Evolutionary conservation across 2,888 invertebrate genomes (phyloP).

Genomic region (Thymelicus acteon): DNA sequence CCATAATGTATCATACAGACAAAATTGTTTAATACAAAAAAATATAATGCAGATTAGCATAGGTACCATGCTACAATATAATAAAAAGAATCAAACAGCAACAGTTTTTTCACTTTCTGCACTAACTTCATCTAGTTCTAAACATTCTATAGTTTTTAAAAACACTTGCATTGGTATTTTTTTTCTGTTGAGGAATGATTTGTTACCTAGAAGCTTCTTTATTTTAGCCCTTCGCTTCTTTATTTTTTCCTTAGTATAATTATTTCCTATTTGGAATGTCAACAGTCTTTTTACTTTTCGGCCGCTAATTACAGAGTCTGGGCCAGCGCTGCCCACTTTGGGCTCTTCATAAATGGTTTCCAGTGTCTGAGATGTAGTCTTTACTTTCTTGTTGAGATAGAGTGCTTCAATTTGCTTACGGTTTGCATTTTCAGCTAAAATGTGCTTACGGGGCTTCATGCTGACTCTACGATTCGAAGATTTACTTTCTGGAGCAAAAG

Average conservation of each 20-base stretch:
- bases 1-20: not conserved
- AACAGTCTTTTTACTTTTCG: slow-evolving; percentile 85
- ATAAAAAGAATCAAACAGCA: slow-evolving; percentile 39
- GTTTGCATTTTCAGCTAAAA: slow-evolving; percentile 67
- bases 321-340: slow-evolving; percentile 70
- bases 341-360: slow-evolving; percentile 88
- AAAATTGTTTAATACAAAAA: slow-evolving; percentile 3
- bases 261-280: slow-evolving; percentile 79
- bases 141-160: slow-evolving; percentile 81
- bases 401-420: slow-evolving; percentile 80
- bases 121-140: slow-evolving; percentile 73
- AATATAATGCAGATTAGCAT: not conserved
- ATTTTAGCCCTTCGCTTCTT: slow-evolving; percentile 85
- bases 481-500: slow-evolving; percentile 65
- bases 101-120: slow-evolving; percentile 54
- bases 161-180: slow-evolving; percentile 84
- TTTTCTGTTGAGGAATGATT: slow-evolving; percentile 77
- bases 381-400: slow-evolving; percentile 84
- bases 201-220: slow-evolving; percentile 82
- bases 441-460: slow-evolving; percentile 77
- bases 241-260: slow-evolving; percentile 82
- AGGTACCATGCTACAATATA: not conserved
- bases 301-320: slow-evolving; percentile 75
- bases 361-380: slow-evolving; percentile 79
- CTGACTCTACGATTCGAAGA: slow-evolving; percentile 75